Evolutionary conservation across 2,888 invertebrate species (phyloP), one percentile per base, ranked within the genome.

Genomic region (Tenodera sinensis): DNA sequence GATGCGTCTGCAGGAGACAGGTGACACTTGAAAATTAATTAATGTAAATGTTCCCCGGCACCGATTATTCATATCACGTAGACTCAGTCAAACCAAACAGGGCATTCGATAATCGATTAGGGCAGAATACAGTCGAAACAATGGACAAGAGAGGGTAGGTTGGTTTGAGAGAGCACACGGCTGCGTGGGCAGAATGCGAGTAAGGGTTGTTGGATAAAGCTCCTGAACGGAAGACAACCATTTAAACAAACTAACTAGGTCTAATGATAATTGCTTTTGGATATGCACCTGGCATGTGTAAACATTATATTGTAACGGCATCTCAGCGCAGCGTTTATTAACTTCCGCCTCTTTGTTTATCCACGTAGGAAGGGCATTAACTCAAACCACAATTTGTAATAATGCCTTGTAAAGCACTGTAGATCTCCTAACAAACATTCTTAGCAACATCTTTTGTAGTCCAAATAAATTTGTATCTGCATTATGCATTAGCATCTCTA

Each of bases 11-110:
- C 81, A 83, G 83, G 84, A 89, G 90, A 89, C 90, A 90, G 89
- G 89, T 90, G 90, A 90, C 90, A 90, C 90, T 90, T 88, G 90
- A 90, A 88, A 90, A 90, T 90, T 90, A 90, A 90, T 90, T 90
- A 90, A 90, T 90, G 90, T 90, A 90, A 90, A 88, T 90, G 90
- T 90, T 90, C 84, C 85, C 86, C 90, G 85, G 84, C 85, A 82
- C 85, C 85, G 89, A 89, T 89, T 89, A 89, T 89, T 89, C 89
- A 89, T 89, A 88, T 88, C 88, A 85, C 42, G 85, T 85, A 47
- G 42, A 85, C 34, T 85, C 85, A 88, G 88, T 88, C 88, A 88
- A 84, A 88, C 88, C 88, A 88, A 88, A 88, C 88, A 84, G 88
- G 81, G 54, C 88, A 88, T 88, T 88, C 88, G 88, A 88, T 88